Evolutionary conservation across 1,140 invertebrate species (phyloP), one percentile per base, ranked within the genome.

Genomic region (Trichonephila clavata): DNA sequence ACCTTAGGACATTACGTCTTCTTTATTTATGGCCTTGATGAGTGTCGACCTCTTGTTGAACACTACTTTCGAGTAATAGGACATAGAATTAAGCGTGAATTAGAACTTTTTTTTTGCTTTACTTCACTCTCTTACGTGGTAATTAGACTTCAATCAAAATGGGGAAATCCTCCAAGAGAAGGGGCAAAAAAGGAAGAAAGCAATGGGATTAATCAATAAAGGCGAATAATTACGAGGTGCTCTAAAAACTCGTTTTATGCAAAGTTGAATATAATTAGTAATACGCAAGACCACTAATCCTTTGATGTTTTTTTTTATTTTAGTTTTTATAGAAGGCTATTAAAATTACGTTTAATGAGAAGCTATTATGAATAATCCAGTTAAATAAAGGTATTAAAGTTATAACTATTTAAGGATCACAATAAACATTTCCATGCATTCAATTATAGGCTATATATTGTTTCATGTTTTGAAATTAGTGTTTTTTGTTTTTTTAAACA

Each of bases 1-100:
- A 84, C 81, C 43, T 84, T 84, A 24, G 81, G 81, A 84, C 81
- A 59, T 84, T 84, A 59, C 20, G 81, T n/a, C 43, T 84, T 84
- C 81, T 84, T 84, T 84, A 77, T 77, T 77, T 77, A 59, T 84
- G 50, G 20, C 8, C 81, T 81, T 20, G 13, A 20, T 20, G 32
- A 57, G 43, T 57, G 43, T 21, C 18, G n/a, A 50, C n/a, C 43
- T 50, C 27, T 77, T 32, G 71, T 39, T 27, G 14, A 14, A 32
- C 71, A 39, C 71, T 77, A 27, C 16, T 77, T 20, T 20, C 14
- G 13, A 77, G 71, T 18, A 39, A 39, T 27, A 77, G 71, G 71
- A 77, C 68, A 84, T 21, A 84, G 81, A 84, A 57, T 50, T 57
- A 59, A 59, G 57, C 24, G 50, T 50, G 57, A 84, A 84, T 84